These are phyloP conservation scores for Takifugu bimaculatus DNA, from an alignment of 2,113 vertebrate species.

Conservation along the genomic window DNA sequence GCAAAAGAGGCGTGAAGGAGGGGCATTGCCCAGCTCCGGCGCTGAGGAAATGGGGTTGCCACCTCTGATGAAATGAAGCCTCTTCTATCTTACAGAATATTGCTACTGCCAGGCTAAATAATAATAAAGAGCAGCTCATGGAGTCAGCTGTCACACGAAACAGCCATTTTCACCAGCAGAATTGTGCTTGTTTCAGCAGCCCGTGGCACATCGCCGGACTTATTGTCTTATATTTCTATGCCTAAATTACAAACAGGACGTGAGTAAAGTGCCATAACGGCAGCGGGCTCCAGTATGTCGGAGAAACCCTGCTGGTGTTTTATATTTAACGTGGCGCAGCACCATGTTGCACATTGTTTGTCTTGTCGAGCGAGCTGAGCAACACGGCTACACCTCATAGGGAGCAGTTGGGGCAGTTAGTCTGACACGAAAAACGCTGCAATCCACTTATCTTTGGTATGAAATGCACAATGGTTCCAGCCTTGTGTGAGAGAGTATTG, in stretches of 20 bases:
- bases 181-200: background rate
- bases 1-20: background rate
- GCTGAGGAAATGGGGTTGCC: slow-evolving; percentile 1
- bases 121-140: slow-evolving; percentile 15
- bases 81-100: background rate
- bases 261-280: background rate
- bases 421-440: no score
- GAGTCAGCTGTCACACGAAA: slow-evolving; percentile 3
- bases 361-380: background rate
- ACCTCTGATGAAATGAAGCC: background rate
- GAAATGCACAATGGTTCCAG: background rate
- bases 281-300: background rate
- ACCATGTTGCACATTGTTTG: background rate
- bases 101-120: background rate
- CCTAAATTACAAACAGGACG: background rate
- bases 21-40: background rate
- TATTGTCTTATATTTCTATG: background rate
- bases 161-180: background rate
- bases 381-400: background rate
- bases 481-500: background rate
- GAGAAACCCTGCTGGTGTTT: no score
- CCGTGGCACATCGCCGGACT: background rate
- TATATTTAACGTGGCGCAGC: no score
- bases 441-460: background rate
- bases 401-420: no score